Base-by-base conservation (phyloP, 2,888 invertebrate genomes). In the Tenodera sinensis region DNA sequence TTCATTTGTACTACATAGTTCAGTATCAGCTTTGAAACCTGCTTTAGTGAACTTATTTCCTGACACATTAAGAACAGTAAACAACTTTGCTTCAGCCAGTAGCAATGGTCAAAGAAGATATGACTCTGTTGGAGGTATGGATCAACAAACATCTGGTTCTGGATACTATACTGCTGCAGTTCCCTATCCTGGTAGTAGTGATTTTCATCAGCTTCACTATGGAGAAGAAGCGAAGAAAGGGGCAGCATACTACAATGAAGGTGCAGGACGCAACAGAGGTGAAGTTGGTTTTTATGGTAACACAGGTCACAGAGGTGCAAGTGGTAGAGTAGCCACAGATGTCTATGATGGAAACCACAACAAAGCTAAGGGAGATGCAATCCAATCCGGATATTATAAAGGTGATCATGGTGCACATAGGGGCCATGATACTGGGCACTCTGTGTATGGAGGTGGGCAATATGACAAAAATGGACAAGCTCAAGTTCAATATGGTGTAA, bases 221-320 rank as follows among this genome's bases (percentile, higher is more conserved):
- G 88, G 88, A 1, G 86, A 71, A 27, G 28, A 89, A n/a, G 85
- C 84, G 84, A 54, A 84, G 30, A 86, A 30, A n/a, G 88, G 86
- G 1, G 88, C 81, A 15, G 30, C 84, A 25, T 88, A 88, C 83
- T 88, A 85, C 30, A 54, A 34, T 3, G 85, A 91, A n/a, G 88
- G 87, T 28, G 84, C 47, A 15, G 89, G 90, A 9, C 88, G 30
- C 71, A 81, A 71, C 4, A 86, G 83, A 54, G 90, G 91, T 15
- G 89, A 90, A 82, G 86, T 90, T 6, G 90, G 90, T 20, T 91
- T 91, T 88, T 91, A 89, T 84, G 91, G 91, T 8, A 84, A 81
- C 30, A 85, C 85, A 7, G 89, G 89, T 25, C 85, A 89, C 25
- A 88, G 88, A 81, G 90, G 89, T 6, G 20, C 85, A 42, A 42